Conservation (phyloP, 2,797 vertebrate species). For the Intellagama lesueurii region DNA sequence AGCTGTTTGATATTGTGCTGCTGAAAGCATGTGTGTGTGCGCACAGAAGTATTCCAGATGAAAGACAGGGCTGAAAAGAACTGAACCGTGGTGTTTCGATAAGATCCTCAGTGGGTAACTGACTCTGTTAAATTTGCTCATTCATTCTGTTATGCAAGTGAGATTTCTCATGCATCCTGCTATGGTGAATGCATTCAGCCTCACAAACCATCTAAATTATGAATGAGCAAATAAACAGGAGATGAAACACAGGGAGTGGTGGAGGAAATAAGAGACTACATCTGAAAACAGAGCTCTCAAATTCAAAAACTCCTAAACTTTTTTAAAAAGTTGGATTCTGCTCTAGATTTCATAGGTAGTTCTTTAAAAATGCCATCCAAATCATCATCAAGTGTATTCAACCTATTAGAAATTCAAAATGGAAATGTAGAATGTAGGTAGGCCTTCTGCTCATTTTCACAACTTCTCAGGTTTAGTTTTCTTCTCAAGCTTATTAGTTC, state of each 20-base stretch:
- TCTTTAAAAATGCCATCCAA: neutral
- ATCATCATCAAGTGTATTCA: neutral
- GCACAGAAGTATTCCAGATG: conserved; percentile 74
- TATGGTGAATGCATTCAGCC: conserved; percentile 69
- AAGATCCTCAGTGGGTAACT: conserved; percentile 78
- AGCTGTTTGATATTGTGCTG: conserved; percentile 82
- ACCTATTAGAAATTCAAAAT: conserved; percentile 34
- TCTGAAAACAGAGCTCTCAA: conserved; percentile 1
- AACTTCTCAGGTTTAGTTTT: neutral
- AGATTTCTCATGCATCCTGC: conserved; percentile 76
- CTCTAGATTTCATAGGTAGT: neutral
- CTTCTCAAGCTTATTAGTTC: neutral
- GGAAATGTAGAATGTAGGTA: neutral
- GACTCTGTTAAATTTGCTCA: conserved; percentile 81
- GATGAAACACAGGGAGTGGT: conserved; percentile 6
- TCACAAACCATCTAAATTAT: conserved; percentile 68
- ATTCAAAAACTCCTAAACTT: neutral
- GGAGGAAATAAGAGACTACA: neutral
- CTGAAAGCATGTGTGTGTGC: conserved; percentile 63
- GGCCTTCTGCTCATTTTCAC: conserved; percentile 6
- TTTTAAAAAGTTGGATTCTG: conserved; percentile 4
- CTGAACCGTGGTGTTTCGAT: conserved; percentile 73
- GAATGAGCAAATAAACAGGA: conserved; percentile 63
- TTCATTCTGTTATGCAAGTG: conserved; percentile 77
- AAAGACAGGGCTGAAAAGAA: conserved; percentile 80